phyloP scores from a whole-genome alignment of 2,797 vertebrate species.

The Pangasius djambal region DNA sequence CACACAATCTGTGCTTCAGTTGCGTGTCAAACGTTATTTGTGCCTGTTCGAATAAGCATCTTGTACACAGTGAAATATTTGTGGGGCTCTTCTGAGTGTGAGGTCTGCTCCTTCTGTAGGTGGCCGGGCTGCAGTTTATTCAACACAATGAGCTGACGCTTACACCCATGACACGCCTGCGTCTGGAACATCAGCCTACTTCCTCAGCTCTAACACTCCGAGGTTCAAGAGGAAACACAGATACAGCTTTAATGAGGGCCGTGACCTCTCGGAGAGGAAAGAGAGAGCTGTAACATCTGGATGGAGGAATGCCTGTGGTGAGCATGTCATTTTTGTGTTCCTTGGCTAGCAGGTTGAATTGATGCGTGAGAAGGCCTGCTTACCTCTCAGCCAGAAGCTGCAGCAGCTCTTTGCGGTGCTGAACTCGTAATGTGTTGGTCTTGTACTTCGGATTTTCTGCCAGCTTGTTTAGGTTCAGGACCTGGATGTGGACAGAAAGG shows the following conservation, averaged over 20 bases:
- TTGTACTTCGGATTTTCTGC: constrained; percentile 80
- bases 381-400: constrained; percentile 78
- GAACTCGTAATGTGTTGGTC: constrained; percentile 87
- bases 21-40: constrained; percentile 20
- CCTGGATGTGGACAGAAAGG: constrained; percentile 72
- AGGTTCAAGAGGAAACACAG: constrained; percentile 41
- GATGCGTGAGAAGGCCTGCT: constrained; percentile 46
- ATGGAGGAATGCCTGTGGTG: constrained; percentile 21
- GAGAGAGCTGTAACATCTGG: constrained; percentile 43
- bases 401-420: constrained; percentile 83
- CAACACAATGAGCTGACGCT: constrained; percentile 26
- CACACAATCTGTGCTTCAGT: background rate
- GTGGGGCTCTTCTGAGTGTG: background rate
- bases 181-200: constrained; percentile 28
- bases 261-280: constrained; percentile 19
- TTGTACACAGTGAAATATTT: constrained; percentile 16
- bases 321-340: constrained; percentile 26
- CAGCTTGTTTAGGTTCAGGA: constrained; percentile 81
- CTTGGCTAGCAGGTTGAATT: constrained; percentile 14
- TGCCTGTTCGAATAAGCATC: background rate
- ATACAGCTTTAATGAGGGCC: constrained; percentile 36
- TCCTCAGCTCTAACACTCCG: constrained; percentile 27
- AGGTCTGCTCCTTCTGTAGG: constrained; percentile 17
- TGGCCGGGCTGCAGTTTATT: constrained; percentile 32
- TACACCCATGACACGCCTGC: constrained; percentile 12